Evolutionary conservation across 2,797 vertebrate genomes (phyloP), one percentile per base, ranked within the genome.

Genomic region (Gobionotothen gibberifrons): DNA sequence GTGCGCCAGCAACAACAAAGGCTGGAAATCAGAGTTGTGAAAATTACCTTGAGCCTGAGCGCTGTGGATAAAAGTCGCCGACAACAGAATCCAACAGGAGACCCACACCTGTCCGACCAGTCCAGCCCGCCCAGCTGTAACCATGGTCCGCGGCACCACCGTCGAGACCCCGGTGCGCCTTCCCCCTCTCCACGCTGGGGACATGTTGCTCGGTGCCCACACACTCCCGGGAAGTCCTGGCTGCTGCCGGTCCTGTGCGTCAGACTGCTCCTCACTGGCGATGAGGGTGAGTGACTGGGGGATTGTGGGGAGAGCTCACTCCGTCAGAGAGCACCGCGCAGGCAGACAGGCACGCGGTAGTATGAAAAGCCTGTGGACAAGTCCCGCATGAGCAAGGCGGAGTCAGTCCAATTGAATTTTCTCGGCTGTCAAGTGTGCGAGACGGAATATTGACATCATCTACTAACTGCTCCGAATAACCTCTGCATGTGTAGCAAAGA

Each of bases 121-220:
- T 71, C 75, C 87, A 9, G 67, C 47, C 76, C 69, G 76, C 39
- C 73, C 79, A n/a, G 69, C 60, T 48, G 74, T 64, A 61, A 59
- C 57, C 86, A 67, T 81, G 90, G 81, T 93, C 84, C 87, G 74
- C 69, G 62, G 78, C 54, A 72, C 62, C 81, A 69, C 63, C 70
- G 76, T 68, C 74, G 84, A 90, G 78, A 36, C 72, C 66, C 86
- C 82, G 79, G 85, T 75, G 90, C 87, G 83, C 83, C 72, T 79
- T 80, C 70, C 82, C 73, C 70, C 81, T 89, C 87, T 88, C 90
- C 91, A 72, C 80, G 83, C 84, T 66, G 90, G 92, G 83, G 82
- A 95, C 93, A 93, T 94, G 94, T 95, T 95, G 93, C 94, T 91
- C 88, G 55, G 84, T 83, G 85, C 69, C 81, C 87, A 70, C 85